Conservation (phyloP, 2,888 invertebrate species). For the Phania funesta region DNA sequence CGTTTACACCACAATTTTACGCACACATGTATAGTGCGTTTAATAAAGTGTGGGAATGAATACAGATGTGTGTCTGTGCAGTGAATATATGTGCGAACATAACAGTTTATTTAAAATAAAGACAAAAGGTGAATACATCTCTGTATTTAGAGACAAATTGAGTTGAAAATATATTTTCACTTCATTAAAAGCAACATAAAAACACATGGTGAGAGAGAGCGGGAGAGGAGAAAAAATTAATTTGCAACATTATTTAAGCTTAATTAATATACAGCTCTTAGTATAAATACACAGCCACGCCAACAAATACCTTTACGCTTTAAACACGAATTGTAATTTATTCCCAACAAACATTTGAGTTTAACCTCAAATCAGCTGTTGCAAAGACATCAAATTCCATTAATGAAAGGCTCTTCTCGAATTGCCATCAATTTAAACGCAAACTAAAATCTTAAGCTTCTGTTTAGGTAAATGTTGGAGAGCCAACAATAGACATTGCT, state of each 20-base stretch:
- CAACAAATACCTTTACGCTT: neutral
- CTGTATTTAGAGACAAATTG: slow-evolving; percentile 22
- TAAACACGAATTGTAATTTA: slow-evolving; percentile 2
- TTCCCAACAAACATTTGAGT: neutral
- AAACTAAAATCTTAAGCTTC: too few species aligned
- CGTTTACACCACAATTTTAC: neutral
- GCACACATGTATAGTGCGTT: neutral
- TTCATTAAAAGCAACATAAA: slow-evolving; percentile 31
- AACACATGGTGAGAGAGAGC: too few species aligned
- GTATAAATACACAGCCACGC: neutral
- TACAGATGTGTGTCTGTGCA: too few species aligned
- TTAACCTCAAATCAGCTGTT: neutral
- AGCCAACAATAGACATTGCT: too few species aligned
- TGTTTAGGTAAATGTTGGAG: too few species aligned
- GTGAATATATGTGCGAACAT: too few species aligned
- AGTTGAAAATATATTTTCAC: slow-evolving; percentile 39
- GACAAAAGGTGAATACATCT: slow-evolving; percentile 5
- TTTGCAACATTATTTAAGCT: slow-evolving; percentile 48
- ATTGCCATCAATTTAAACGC: too few species aligned
- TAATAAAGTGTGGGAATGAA: neutral
- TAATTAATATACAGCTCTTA: slow-evolving; percentile 20
- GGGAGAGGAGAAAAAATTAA: neutral
- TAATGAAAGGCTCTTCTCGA: too few species aligned
- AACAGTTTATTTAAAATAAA: neutral
- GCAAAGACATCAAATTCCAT: too few species aligned